phyloP scores from a whole-genome alignment of 2,888 invertebrate genomes.

The Tinea trinotella region DNA sequence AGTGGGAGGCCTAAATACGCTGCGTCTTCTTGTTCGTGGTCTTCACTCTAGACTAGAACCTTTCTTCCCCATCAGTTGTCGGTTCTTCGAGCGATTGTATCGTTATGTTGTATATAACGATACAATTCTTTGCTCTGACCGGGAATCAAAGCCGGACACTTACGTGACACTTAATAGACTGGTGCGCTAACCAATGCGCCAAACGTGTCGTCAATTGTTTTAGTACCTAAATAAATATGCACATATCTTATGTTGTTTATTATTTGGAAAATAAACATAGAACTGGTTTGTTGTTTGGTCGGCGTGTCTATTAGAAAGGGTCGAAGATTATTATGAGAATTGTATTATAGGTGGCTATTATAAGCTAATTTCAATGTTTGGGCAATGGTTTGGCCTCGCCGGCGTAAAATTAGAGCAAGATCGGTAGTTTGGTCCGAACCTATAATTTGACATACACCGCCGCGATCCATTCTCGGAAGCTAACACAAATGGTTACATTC shows the following conservation, averaged over 20 bases:
- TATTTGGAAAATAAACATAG: not conserved
- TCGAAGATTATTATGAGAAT: constrained; percentile 11
- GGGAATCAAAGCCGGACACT: no score
- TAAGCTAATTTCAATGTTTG: constrained; percentile 63
- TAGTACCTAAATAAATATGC: not conserved
- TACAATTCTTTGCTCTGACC: no score
- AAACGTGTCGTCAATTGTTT: not conserved
- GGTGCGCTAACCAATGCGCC: no score
- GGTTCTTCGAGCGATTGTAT: no score
- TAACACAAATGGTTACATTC: constrained; percentile 26
- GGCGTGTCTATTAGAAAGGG: constrained; percentile 16
- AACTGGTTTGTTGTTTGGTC: not conserved
- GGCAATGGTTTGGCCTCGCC: constrained; percentile 35
- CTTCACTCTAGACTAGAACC: no score
- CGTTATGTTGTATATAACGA: no score
- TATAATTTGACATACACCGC: constrained; percentile 52
- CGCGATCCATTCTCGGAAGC: constrained; percentile 45
- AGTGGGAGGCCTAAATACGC: no score
- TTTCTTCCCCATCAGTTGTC: no score
- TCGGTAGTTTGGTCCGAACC: constrained; percentile 43
- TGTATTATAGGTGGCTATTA: constrained; percentile 45
- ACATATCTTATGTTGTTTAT: not conserved
- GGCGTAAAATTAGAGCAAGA: constrained; percentile 52
- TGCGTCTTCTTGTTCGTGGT: no score
- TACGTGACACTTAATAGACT: no score